Evolutionary conservation across 2,888 invertebrate genomes (phyloP).

Genomic region (Caenorhabditis sinica): DNA sequence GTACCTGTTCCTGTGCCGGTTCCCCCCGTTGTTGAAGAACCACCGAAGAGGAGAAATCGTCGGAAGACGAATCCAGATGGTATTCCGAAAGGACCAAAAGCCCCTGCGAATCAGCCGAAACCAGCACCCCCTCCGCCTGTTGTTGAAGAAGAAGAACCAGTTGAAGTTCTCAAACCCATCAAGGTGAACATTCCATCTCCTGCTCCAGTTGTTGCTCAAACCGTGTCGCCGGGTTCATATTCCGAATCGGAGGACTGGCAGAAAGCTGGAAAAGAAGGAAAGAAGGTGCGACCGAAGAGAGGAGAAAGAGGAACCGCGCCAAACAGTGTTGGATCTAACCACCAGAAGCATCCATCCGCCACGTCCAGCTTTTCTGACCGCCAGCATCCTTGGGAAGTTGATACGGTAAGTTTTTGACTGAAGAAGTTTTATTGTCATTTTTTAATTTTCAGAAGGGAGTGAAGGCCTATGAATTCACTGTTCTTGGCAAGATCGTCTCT

Average conservation of each 20-base stretch:
- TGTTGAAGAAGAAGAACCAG: slow-evolving; percentile 43
- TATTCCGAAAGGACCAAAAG: slow-evolving; percentile 39
- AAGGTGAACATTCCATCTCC: slow-evolving; percentile 51
- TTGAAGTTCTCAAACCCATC: slow-evolving; percentile 37
- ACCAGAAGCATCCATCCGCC: slow-evolving; percentile 38
- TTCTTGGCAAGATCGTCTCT: slow-evolving; percentile 95
- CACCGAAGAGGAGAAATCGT: slow-evolving; percentile 42
- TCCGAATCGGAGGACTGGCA: slow-evolving; percentile 70
- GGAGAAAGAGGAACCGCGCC: slow-evolving; percentile 24
- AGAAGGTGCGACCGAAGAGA: slow-evolving; percentile 62
- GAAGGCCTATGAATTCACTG: slow-evolving; percentile 91
- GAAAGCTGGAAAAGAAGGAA: slow-evolving; percentile 69
- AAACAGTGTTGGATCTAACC: slow-evolving; percentile 44
- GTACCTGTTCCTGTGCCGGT: slow-evolving; percentile 7
- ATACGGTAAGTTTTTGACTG: slow-evolving; percentile 57
- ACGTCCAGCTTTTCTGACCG: slow-evolving; percentile 46
- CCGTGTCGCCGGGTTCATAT: slow-evolving; percentile 54
- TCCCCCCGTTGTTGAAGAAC: slow-evolving; percentile 32
- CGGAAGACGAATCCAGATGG: slow-evolving; percentile 38
- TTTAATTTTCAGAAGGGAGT: slow-evolving; percentile 45
- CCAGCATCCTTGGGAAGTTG: slow-evolving; percentile 48
- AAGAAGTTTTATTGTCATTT: too few relatives aligned
- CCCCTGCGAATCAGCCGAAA: slow-evolving; percentile 7
- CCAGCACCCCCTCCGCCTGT: slow-evolving; percentile 1
- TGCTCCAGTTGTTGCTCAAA: slow-evolving; percentile 4